Evolutionary conservation across 2,888 invertebrate genomes (phyloP), one percentile per base, ranked within the genome.

Genomic region (Tachina lurida): DNA sequence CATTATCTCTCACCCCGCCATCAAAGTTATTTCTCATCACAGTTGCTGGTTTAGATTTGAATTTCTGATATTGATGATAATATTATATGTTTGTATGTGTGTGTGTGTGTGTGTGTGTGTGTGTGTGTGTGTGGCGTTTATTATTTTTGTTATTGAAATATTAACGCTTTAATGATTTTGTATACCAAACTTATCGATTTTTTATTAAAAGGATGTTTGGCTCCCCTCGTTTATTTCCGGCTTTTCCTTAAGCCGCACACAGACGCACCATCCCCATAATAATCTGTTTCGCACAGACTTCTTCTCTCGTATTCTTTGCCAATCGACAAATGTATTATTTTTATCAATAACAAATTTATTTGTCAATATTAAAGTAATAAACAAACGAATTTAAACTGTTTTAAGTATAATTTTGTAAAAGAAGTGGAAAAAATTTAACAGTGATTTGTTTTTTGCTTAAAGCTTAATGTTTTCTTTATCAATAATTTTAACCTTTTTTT

Each of bases 121-220:
- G 22, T 71, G 31, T 2, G 3, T 45, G 15, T n/a, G 22, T 71
- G 31, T 56, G 43, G 54, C 9, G 49, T 56, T 71, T 47, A n/a
- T 19, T 63, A 22, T 60, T 60, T 77, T 84, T 77, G 45, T 73
- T 73, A 65, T 54, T 78, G 73, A 84, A 78, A 74, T 73, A 74
- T 78, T 84, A 84, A 84, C 83, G 83, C 83, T 78, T 74, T 78
- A 74, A 78, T 84, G 67, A 73, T 78, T 84, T 73, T 56, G 10
- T 74, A 47, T 62, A 31, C 47, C 45, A 39, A 47, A 65, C 62
- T 56, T 77, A 78, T 84, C 39, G 77, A 78, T 84, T 83, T n/a
- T 65, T 22, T 58, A 49, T 63, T 58, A 39, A 58, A 43, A 65
- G 31, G 43, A 49, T 52, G 49, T 70, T 82, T 71, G 41, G 54